These are phyloP conservation scores for Entomobrya multifasciata DNA, from an alignment of 2,888 invertebrate genomes.

Conservation along the genomic window DNA sequence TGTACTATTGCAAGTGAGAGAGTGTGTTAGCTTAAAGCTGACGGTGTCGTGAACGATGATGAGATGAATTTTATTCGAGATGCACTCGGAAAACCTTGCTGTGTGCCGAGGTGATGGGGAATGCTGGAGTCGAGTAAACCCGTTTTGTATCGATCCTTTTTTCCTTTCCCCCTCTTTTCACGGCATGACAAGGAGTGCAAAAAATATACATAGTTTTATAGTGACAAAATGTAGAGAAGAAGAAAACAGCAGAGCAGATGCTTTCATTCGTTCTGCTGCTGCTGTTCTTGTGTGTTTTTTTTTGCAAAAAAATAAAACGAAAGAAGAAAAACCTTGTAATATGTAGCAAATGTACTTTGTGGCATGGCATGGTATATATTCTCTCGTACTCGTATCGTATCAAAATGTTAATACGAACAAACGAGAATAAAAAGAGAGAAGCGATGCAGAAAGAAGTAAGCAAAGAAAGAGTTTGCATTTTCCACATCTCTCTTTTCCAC, in stretches of 20 bases:
- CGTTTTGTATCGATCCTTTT: slow-evolving; percentile 67
- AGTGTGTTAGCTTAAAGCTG: slow-evolving; percentile 4
- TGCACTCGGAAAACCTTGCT: slow-evolving; percentile 60
- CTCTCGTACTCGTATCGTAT: too few relatives aligned
- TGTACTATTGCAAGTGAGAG: neutral
- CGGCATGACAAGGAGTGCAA: neutral
- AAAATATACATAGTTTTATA: too few relatives aligned
- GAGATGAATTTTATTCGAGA: slow-evolving; percentile 67
- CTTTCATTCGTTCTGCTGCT: slow-evolving; percentile 33
- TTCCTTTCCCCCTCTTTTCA: slow-evolving; percentile 39
- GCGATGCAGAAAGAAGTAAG: slow-evolving; percentile 23
- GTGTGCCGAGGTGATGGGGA: slow-evolving; percentile 61
- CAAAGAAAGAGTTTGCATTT: slow-evolving; percentile 36
- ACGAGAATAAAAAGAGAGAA: neutral
- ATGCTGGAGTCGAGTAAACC: slow-evolving; percentile 66
- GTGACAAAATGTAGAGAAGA: too few relatives aligned
- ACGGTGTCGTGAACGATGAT: slow-evolving; percentile 22
- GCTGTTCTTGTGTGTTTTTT: slow-evolving; percentile 13
- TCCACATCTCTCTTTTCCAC: neutral
- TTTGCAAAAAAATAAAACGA: neutral
- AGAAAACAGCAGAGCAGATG: slow-evolving; percentile 19
- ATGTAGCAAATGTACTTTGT: neutral
- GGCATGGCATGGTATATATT: slow-evolving; percentile 12
- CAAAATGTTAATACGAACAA: neutral
- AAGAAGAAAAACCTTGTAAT: neutral